phyloP scores from a whole-genome alignment of 2,113 vertebrate genomes.

The Gallinago media region DNA sequence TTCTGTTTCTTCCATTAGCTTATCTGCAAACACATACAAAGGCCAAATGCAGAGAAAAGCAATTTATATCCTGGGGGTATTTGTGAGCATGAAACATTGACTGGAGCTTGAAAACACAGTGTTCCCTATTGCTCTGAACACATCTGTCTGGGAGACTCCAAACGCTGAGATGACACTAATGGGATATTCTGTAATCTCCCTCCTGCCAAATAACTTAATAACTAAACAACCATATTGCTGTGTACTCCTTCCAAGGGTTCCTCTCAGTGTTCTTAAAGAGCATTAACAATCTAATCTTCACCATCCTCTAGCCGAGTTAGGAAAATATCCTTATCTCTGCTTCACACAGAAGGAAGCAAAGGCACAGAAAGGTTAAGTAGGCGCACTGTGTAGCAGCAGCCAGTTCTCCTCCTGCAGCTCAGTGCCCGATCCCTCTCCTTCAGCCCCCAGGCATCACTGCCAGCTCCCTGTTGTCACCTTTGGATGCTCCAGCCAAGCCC shows the following conservation, averaged over 20 bases:
- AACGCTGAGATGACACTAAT: not conserved
- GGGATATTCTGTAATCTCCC: not conserved
- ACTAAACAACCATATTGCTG: not conserved
- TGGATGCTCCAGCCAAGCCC: not conserved
- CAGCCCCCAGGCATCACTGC: not conserved
- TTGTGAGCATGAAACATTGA: not conserved
- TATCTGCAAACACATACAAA: constrained; percentile 81
- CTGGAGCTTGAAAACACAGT: not conserved
- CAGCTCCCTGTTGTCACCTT: not conserved
- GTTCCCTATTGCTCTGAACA: not conserved
- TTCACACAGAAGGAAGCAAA: not conserved
- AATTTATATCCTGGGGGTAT: not conserved
- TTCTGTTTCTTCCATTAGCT: constrained; percentile 97
- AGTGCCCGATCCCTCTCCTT: not conserved
- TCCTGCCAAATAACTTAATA: not conserved
- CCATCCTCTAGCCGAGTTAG: not conserved
- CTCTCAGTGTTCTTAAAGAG: not conserved
- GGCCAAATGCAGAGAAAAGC: not conserved
- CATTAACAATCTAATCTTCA: not conserved
- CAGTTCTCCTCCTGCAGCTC: not conserved
- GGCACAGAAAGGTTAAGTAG: not conserved
- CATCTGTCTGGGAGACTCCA: not conserved
- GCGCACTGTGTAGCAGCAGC: not conserved
- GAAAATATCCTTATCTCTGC: not conserved
- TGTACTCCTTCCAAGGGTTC: not conserved